These are phyloP conservation scores for Engraulis encrasicolus DNA, from an alignment of 2,113 vertebrate genomes.

Conservation along the genomic window DNA sequence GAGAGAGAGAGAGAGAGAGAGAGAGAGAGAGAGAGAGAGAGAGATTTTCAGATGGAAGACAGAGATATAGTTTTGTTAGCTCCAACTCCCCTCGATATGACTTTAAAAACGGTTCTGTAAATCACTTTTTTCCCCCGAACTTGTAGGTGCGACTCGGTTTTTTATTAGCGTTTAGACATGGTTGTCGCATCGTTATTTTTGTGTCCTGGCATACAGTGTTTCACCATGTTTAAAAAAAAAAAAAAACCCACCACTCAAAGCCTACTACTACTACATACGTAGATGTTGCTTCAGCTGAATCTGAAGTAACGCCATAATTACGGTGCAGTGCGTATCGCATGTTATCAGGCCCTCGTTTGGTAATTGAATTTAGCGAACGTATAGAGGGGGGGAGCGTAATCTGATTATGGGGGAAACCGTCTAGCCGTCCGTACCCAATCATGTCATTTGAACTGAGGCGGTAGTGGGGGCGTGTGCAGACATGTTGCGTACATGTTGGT, in stretches of 20 bases:
- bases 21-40: not conserved
- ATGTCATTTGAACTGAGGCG: not conserved
- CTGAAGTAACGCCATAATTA: not conserved
- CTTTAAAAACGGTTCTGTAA: not conserved
- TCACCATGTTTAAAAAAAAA: too few species aligned
- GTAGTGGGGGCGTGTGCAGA: not conserved
- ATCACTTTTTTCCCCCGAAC: not conserved
- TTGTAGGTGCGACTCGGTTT: not conserved
- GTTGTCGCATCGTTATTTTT: not conserved
- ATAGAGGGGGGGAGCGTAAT: slow-evolving; percentile 6
- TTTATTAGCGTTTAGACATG: not conserved
- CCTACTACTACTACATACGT: not conserved
- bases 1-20: too few species aligned
- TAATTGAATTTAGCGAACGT: not conserved
- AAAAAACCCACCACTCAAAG: not conserved
- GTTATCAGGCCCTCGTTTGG: not conserved
- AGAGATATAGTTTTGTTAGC: not conserved
- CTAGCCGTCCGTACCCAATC: slow-evolving; percentile 6
- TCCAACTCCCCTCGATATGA: not conserved
- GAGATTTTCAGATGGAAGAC: not conserved
- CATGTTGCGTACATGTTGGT: not conserved
- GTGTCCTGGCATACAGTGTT: not conserved
- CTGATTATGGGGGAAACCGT: not conserved
- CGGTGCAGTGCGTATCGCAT: not conserved
- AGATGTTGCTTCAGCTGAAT: not conserved